Conservation (phyloP, 2,113 vertebrate species). For the Peromyscus leucopus region DNA sequence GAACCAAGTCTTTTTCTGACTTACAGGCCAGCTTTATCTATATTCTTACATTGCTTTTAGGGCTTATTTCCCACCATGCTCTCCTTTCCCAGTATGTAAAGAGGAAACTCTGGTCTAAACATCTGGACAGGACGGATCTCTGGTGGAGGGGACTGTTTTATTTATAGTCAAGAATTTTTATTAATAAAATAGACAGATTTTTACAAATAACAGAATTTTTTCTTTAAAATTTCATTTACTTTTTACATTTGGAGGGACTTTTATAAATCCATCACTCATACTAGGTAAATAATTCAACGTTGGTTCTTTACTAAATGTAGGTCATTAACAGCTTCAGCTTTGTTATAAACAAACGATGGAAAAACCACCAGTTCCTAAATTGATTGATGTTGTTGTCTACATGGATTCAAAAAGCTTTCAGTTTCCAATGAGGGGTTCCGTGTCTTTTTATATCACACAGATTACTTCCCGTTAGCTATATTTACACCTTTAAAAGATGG, state of each 20-base stretch:
- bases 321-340: neutral
- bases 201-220: neutral
- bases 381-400: slow-evolving; percentile 12
- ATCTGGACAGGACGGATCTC: neutral
- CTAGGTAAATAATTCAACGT: slow-evolving; percentile 41
- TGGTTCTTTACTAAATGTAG: slow-evolving; percentile 35
- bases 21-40: neutral
- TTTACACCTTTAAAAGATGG: slow-evolving; percentile 27
- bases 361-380: slow-evolving; percentile 25
- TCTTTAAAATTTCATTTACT: neutral
- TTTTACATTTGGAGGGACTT: slow-evolving; percentile 30
- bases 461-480: slow-evolving; percentile 18
- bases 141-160: neutral
- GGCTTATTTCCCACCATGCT: neutral
- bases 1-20: slow-evolving; percentile 28
- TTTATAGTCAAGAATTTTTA: neutral
- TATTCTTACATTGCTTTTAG: neutral
- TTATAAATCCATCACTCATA: slow-evolving; percentile 29
- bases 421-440: neutral
- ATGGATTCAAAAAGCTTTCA: slow-evolving; percentile 14
- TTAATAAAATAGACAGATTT: neutral
- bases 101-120: neutral
- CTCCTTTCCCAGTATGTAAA: neutral
- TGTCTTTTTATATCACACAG: slow-evolving; percentile 26
- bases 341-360: slow-evolving; percentile 6